Conservation (phyloP, 2,113 vertebrate species). For the Podilymbus podiceps region DNA sequence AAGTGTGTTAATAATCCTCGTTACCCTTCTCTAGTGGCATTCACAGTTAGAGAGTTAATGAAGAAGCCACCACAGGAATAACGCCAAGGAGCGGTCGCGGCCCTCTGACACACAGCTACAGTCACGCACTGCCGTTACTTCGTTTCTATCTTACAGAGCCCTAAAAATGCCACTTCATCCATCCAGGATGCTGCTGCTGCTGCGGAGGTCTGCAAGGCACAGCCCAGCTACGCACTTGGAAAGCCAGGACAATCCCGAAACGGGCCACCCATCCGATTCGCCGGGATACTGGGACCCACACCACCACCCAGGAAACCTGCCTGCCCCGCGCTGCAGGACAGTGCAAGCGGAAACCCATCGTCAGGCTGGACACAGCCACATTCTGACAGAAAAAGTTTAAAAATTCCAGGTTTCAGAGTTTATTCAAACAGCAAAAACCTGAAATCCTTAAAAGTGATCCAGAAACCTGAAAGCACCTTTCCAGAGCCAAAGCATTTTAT, state of each 20-base stretch:
- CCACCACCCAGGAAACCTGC: background rate
- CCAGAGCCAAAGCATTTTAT: background rate
- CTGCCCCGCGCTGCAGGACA: rapidly evolving
- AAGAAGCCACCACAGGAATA: background rate
- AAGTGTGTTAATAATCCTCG: background rate
- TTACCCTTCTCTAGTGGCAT: background rate
- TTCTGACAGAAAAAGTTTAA: background rate
- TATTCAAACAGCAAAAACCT: no score
- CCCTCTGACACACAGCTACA: background rate
- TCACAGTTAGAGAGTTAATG: background rate
- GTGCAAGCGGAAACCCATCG: rapidly evolving
- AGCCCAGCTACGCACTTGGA: no score
- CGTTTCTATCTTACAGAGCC: background rate
- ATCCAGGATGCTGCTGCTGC: background rate
- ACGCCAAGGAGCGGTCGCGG: rapidly evolving
- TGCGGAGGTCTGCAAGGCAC: background rate
- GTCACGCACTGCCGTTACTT: rapidly evolving
- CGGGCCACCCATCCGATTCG: no score
- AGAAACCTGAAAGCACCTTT: background rate
- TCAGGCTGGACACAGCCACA: background rate
- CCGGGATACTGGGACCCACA: background rate
- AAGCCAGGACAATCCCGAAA: no score
- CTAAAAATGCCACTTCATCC: background rate
- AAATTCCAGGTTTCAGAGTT: background rate
- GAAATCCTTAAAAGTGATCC: background rate